These are phyloP conservation scores for Nothocercus nigrocapillus DNA, from an alignment of 2,113 vertebrate genomes.

Conservation along the genomic window DNA sequence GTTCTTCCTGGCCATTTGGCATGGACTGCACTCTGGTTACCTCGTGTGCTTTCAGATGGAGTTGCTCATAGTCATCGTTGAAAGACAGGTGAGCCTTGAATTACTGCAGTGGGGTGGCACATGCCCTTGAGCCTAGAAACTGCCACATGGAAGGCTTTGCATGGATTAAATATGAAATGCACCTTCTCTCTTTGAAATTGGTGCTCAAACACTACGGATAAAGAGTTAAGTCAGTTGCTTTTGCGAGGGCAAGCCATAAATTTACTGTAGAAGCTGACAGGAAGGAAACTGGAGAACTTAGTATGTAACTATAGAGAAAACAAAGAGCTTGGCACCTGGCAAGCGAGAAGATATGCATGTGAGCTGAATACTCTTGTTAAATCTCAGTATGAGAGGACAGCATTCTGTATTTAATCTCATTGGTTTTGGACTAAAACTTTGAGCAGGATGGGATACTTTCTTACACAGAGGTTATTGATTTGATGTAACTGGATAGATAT, in stretches of 20 bases:
- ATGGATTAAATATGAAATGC: background rate
- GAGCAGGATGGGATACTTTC: background rate
- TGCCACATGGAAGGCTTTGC: accelerated
- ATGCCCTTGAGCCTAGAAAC: background rate
- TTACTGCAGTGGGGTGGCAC: background rate
- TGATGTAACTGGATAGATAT: background rate
- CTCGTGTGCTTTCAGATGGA: slow-evolving; percentile 97
- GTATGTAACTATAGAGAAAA: background rate
- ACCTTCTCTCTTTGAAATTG: background rate
- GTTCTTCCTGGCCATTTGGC: slow-evolving; percentile 93
- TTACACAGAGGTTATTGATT: background rate
- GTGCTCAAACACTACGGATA: background rate
- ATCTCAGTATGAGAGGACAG: background rate
- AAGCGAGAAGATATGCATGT: background rate
- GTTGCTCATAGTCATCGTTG: slow-evolving; percentile 91
- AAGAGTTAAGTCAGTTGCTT: background rate
- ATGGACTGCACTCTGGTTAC: slow-evolving; percentile 95
- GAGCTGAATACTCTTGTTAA: background rate
- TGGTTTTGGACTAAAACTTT: background rate
- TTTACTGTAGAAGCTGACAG: background rate
- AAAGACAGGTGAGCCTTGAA: slow-evolving; percentile 85
- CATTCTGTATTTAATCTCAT: background rate
- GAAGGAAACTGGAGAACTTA: background rate
- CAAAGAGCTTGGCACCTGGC: background rate
- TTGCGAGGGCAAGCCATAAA: background rate